These are phyloP conservation scores for Emys orbicularis DNA, from an alignment of 2,797 vertebrate genomes.

Conservation along the genomic window DNA sequence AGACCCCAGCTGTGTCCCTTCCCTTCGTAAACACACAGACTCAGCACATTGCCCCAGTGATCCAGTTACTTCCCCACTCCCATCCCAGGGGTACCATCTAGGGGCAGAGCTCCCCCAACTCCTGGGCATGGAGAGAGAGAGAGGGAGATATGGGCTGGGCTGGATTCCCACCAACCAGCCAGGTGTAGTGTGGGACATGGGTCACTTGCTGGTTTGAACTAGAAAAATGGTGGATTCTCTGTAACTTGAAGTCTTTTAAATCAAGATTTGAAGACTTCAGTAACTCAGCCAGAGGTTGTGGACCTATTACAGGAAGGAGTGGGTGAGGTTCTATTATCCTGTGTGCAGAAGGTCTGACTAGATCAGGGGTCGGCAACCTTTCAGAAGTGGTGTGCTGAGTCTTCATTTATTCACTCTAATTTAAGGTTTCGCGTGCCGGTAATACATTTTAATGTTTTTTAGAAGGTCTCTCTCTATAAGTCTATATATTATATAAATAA, in stretches of 20 bases:
- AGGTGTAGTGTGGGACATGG: not conserved
- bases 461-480: no score
- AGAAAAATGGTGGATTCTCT: not conserved
- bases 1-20: not conserved
- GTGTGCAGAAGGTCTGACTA: no score
- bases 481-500: no score
- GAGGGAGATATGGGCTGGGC: not conserved
- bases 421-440: no score
- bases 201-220: not conserved
- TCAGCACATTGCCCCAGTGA: not conserved
- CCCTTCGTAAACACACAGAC: not conserved
- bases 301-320: not conserved
- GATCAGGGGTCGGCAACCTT: no score
- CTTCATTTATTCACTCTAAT: no score
- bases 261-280: not conserved
- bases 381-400: no score
- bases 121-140: not conserved
- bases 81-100: no score
- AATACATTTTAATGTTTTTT: no score
- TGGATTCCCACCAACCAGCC: not conserved
- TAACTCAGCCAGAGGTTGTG: not conserved
- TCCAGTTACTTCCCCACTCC: not conserved
- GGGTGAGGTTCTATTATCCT: not conserved
- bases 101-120: not conserved
- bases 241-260: not conserved